These are phyloP conservation scores for Sceliomorpha sp. DNA, from an alignment of 2,888 invertebrate species.

Conservation along the genomic window DNA sequence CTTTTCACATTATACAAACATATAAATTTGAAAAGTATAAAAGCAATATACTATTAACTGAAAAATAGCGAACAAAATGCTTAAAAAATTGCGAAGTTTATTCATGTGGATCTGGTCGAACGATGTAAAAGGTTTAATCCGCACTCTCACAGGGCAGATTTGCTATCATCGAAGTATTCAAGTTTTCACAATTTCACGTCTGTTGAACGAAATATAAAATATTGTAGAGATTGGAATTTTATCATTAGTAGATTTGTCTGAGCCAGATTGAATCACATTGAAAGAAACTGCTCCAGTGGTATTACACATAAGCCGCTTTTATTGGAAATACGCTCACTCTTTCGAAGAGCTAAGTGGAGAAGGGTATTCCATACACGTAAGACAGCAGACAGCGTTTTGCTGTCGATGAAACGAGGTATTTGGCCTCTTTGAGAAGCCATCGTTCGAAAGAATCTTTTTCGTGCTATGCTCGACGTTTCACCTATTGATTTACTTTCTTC, in stretches of 20 bases:
- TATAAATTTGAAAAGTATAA: too few relatives aligned
- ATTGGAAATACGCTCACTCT: slow-evolving; percentile 30
- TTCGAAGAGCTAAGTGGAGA: slow-evolving; percentile 21
- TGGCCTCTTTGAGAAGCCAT: slow-evolving; percentile 59
- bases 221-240: slow-evolving; percentile 6
- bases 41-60: too few relatives aligned
- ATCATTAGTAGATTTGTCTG: slow-evolving; percentile 16
- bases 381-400: slow-evolving; percentile 65
- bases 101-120: too few relatives aligned
- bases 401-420: slow-evolving; percentile 70
- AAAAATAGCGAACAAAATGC: too few relatives aligned
- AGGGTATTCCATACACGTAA: slow-evolving; percentile 70
- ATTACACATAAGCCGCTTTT: slow-evolving; percentile 28
- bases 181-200: background rate
- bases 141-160: background rate
- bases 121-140: background rate
- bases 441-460: slow-evolving; percentile 26
- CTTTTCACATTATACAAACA: too few relatives aligned
- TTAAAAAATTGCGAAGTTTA: too few relatives aligned
- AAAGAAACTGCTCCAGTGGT: slow-evolving; percentile 11
- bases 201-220: slow-evolving; percentile 9
- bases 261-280: slow-evolving; percentile 24
- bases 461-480: slow-evolving; percentile 17
- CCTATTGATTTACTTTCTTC: slow-evolving; percentile 8
- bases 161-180: background rate